phyloP scores from a whole-genome alignment of 2,113 vertebrate genomes.

The Oreochromis niloticus region DNA sequence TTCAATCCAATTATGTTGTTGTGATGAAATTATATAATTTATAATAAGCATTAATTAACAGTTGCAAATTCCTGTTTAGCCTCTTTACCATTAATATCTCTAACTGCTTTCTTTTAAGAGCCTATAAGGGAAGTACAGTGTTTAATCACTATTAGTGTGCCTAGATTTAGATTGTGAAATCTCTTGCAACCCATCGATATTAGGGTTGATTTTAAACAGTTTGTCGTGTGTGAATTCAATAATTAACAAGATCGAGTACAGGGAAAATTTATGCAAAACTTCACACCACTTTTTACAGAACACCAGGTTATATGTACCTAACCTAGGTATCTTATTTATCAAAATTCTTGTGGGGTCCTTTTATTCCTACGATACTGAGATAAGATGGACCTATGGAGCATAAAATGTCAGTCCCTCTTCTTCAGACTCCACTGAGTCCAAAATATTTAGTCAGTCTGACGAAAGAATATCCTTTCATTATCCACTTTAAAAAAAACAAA shows the following conservation, averaged over 20 bases:
- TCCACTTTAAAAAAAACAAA: neutral
- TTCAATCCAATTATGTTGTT: neutral
- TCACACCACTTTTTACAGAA: neutral
- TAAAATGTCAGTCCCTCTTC: neutral
- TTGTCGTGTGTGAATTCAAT: neutral
- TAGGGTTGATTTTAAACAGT: neutral
- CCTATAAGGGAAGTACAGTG: neutral
- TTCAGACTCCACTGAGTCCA: neutral
- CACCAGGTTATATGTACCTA: neutral
- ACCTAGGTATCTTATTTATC: neutral
- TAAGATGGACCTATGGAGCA: neutral
- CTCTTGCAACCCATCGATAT: neutral
- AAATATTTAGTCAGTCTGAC: neutral
- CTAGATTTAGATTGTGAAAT: neutral
- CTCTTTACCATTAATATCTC: neutral
- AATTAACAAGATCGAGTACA: neutral
- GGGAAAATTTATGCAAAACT: neutral
- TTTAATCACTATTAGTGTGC: neutral
- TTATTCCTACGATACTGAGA: neutral
- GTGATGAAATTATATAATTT: neutral
- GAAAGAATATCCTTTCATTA: neutral
- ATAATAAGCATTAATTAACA: neutral
- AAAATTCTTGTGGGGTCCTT: neutral
- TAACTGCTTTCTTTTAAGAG: neutral
- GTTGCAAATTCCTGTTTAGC: neutral